phyloP scores from a whole-genome alignment of 2,888 invertebrate genomes.

The Hydraecia micacea region DNA sequence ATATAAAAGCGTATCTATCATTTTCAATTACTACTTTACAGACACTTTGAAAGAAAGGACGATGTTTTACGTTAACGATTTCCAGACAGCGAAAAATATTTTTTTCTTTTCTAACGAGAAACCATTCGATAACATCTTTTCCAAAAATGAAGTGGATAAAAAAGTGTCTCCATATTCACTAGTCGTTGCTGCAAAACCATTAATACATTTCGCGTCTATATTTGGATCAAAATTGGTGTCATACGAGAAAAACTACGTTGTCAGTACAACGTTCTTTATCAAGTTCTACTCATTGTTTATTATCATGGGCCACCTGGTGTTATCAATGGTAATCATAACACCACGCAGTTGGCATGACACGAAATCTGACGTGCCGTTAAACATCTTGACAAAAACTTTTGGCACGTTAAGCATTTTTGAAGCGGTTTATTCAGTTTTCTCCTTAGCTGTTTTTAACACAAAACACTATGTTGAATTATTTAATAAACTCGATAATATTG shows the following conservation, averaged over 20 bases:
- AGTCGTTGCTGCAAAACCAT: conserved; percentile 73
- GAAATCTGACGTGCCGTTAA: conserved; percentile 75
- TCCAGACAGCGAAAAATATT: conserved; percentile 23
- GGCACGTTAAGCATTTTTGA: conserved; percentile 69
- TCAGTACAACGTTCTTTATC: conserved; percentile 57
- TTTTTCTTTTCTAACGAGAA: conserved; percentile 16
- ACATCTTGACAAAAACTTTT: conserved; percentile 74
- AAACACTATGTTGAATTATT: conserved; percentile 71
- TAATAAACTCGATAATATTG: conserved; percentile 71
- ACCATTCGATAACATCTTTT: background rate
- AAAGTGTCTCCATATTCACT: conserved; percentile 62
- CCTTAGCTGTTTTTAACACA: conserved; percentile 70
- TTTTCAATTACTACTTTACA: background rate
- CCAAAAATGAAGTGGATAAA: conserved; percentile 21
- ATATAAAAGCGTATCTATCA: conserved; percentile 1
- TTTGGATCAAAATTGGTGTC: conserved; percentile 74
- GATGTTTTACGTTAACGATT: conserved; percentile 59
- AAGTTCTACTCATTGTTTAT: conserved; percentile 72
- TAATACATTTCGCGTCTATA: conserved; percentile 71
- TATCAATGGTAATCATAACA: conserved; percentile 57
- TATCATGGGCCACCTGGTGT: conserved; percentile 57
- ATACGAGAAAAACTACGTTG: conserved; percentile 65
- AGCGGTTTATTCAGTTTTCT: conserved; percentile 70
- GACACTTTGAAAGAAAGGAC: background rate
- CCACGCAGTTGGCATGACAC: conserved; percentile 74